Evolutionary conservation across 2,113 vertebrate genomes (phyloP), one percentile per base, ranked within the genome.

Genomic region (Nannobrachium achirus): DNA sequence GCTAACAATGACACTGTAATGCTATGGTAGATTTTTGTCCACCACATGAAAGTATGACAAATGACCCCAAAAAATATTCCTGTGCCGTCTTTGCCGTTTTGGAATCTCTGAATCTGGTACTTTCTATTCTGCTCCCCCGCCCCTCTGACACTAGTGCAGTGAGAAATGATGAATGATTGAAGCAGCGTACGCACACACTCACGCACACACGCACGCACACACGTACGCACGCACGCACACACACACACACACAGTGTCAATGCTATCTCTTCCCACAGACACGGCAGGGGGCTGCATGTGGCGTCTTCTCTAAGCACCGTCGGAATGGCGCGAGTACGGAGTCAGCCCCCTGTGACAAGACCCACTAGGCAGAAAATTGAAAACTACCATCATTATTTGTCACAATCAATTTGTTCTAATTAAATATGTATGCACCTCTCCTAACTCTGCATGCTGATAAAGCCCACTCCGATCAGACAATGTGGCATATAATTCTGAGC

Each of bases 341-440:
- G 71, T 80, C 77, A 81, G 73, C 66, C 70, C 71, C 78, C 66
- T 80, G 83, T 85, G 78, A 84, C 75, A 80, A 86, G 77, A 84
- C 86, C 81, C 90, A 90, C 79, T 52, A 73, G 63, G 70, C 69
- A 78, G 73, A 88, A 90, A 88, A 89, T 79, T 72, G 69, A 85
- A 88, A 69, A 74, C 49, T 79, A 67, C 69, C 61, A 83, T 88
- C 73, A 79, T 67, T 78, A 87, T 87, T 85, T 89, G 78, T 82
- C 85, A 82, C 73, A 80, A 82, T 80, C 67, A 77, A 71, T 77
- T 85, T 79, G 68, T 81, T 76, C 63, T 56, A 83, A 87, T 89
- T 62, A 84, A 87, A 90, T 84, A 91, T 90, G 76, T 46, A 83
- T 81, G 78, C 63, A 40, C 19, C 2, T 1, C 56, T 61, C 56